A percentile compares a stretch with the other conserved stretches of the same genome.
Conservation (phyloP, 2,888 invertebrate genomes). For the Hedychridium roseum region DNA sequence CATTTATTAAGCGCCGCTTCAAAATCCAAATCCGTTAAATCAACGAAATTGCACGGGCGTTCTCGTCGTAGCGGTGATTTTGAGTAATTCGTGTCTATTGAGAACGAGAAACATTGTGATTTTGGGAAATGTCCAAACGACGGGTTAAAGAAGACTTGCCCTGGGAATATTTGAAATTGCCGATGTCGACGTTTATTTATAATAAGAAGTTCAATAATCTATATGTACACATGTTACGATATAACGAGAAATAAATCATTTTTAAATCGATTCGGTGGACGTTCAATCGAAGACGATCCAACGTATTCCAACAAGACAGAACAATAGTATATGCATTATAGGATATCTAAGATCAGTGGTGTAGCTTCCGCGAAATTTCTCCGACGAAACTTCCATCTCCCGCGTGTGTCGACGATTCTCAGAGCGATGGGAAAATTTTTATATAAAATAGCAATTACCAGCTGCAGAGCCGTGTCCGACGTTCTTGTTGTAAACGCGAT, state of each 20-base stretch:
- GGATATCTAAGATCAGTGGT: conserved; percentile 25
- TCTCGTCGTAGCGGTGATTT: no score
- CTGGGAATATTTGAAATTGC: conserved; percentile 42
- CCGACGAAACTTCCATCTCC: not conserved
- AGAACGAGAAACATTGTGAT: no score
- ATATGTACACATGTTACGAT: conserved; percentile 58
- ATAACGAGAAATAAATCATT: conserved; percentile 59
- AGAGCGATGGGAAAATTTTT: no score
- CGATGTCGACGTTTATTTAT: conserved; percentile 55
- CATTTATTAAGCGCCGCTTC: no score
- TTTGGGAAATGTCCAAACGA: no score
- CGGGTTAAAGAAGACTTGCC: conserved; percentile 5
- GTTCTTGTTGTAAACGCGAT: no score
- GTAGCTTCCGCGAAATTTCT: conserved; percentile 15
- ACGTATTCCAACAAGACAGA: conserved; percentile 35
- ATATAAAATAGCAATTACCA: no score
- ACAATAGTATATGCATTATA: conserved; percentile 42
- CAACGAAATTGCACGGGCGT: no score
- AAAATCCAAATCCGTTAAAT: no score
- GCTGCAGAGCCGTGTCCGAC: no score
- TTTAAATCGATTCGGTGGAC: conserved; percentile 29
- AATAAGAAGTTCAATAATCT: conserved; percentile 59
- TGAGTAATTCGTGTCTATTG: no score
- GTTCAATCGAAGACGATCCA: conserved; percentile 15
- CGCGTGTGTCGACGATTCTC: no score